Percentiles rank a stretch among this genome's conserved stretches.
Conservation (phyloP, 2,888 invertebrate species). For the Agapostemon virescens region DNA sequence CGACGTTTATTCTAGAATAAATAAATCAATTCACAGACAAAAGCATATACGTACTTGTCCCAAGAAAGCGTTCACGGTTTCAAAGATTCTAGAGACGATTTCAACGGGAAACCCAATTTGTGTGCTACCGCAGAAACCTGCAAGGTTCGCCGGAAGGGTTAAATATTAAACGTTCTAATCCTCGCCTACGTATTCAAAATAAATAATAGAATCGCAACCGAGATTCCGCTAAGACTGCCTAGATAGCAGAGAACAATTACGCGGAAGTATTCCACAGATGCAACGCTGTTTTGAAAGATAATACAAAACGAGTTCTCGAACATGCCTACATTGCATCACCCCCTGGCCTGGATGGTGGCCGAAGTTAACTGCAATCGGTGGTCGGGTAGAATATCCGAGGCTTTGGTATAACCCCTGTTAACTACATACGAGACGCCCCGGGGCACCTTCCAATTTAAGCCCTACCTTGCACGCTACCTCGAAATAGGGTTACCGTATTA, state of each 20-base stretch:
- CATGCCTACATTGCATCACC: slow-evolving; percentile 42
- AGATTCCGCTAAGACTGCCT: background rate
- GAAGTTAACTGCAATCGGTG: slow-evolving; percentile 60
- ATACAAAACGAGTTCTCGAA: slow-evolving; percentile 44
- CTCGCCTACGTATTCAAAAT: background rate
- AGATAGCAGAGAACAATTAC: slow-evolving; percentile 24
- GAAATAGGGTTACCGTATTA: slow-evolving; percentile 57
- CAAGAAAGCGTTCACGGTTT: background rate
- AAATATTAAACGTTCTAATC: slow-evolving; percentile 14
- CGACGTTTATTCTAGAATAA: background rate
- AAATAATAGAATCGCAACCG: background rate
- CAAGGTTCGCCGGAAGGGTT: background rate
- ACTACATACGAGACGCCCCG: slow-evolving; percentile 59
- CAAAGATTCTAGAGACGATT: background rate
- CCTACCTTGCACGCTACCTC: slow-evolving; percentile 35
- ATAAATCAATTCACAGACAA: background rate
- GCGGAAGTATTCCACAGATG: background rate
- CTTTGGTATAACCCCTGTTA: slow-evolving; percentile 51
- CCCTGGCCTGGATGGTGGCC: slow-evolving; percentile 20
- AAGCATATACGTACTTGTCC: background rate
- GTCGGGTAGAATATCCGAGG: slow-evolving; percentile 50
- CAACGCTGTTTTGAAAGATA: slow-evolving; percentile 38
- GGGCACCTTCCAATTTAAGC: slow-evolving; percentile 63
- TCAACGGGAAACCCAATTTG: background rate
- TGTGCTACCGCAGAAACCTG: background rate